A percentile compares a stretch with the other conserved stretches of the same genome.
phyloP scores from a whole-genome alignment of 2,888 invertebrate species.

The Drosophila gaucha region DNA sequence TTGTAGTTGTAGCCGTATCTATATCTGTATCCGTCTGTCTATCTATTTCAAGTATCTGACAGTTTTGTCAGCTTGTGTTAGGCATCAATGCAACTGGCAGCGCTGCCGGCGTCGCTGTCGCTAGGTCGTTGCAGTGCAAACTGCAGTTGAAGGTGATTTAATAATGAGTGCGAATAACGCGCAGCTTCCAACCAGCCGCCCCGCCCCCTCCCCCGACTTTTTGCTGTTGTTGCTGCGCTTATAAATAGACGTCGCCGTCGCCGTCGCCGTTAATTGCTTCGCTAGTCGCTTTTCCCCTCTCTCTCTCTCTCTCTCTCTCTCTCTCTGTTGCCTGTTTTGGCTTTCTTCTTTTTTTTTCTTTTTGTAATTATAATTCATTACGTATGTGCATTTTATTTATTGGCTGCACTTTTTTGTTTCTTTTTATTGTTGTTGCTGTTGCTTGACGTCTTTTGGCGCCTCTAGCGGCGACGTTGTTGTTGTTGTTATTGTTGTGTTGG shows the following conservation, averaged over 20 bases:
- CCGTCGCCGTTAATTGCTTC: constrained; percentile 54
- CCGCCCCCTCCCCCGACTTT: background rate
- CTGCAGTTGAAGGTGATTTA: constrained; percentile 82
- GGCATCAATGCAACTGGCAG: constrained; percentile 31
- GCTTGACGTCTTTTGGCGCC: constrained; percentile 32
- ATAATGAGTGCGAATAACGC: constrained; percentile 55
- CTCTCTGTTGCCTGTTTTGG: constrained; percentile 30
- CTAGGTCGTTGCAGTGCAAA: constrained; percentile 74
- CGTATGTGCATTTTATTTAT: constrained; percentile 66
- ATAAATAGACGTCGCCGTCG: constrained; percentile 62
- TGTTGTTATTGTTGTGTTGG: constrained; percentile 9
- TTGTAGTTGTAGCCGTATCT: background rate
- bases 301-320: background rate
- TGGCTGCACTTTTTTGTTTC: constrained; percentile 30
- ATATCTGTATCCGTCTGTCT: constrained; percentile 27
- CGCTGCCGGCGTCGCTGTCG: constrained; percentile 23
- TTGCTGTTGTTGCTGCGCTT: constrained; percentile 33
- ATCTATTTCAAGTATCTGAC: constrained; percentile 32
- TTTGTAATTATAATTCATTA: constrained; percentile 73
- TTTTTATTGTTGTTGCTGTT: constrained; percentile 1
- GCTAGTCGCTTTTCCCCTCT: constrained; percentile 19
- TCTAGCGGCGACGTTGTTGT: constrained; percentile 19
- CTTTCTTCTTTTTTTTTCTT: too few species aligned
- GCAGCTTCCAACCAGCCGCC: background rate
- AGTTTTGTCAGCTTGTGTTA: constrained; percentile 36